These are phyloP conservation scores for Autographa gamma DNA, from an alignment of 2,888 invertebrate species.

Conservation along the genomic window DNA sequence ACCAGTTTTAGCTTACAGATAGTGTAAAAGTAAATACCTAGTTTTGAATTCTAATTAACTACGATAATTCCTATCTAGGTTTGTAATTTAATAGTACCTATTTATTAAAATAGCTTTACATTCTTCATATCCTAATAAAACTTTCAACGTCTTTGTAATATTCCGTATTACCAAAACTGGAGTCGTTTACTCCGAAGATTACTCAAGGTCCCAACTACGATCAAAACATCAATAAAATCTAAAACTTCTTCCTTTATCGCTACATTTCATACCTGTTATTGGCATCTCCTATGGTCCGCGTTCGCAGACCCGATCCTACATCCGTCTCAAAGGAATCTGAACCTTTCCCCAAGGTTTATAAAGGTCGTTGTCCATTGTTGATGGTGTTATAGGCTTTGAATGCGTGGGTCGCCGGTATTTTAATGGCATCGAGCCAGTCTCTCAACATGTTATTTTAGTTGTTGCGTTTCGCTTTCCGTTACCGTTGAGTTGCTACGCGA, in stretches of 20 bases:
- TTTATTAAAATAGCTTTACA: not conserved
- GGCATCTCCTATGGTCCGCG: slow-evolving; percentile 59
- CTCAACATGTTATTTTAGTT: slow-evolving; percentile 62
- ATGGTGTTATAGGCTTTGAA: slow-evolving; percentile 45
- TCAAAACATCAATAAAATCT: slow-evolving; percentile 53
- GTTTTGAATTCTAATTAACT: too few relatives aligned
- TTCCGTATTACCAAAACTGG: slow-evolving; percentile 1
- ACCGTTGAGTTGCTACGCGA: slow-evolving; percentile 37
- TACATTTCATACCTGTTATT: slow-evolving; percentile 60
- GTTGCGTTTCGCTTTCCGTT: slow-evolving; percentile 61
- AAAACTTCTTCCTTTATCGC: slow-evolving; percentile 61
- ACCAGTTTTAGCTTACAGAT: too few relatives aligned
- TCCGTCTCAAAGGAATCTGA: slow-evolving; percentile 37
- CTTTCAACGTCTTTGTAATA: not conserved
- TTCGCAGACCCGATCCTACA: slow-evolving; percentile 57
- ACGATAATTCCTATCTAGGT: not conserved
- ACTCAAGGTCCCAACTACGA: slow-evolving; percentile 45
- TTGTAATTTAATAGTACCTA: not conserved
- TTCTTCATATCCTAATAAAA: not conserved
- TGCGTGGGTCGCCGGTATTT: slow-evolving; percentile 75
- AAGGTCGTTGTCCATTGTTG: slow-evolving; percentile 60
- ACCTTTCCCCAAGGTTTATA: slow-evolving; percentile 55
- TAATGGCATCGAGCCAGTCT: slow-evolving; percentile 70
- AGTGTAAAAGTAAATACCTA: too few relatives aligned
- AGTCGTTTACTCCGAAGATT: slow-evolving; percentile 30